A percentile compares a stretch with the other conserved stretches of the same genome.
phyloP scores from a whole-genome alignment of 2,797 vertebrate genomes.

The Zalophus californianus region DNA sequence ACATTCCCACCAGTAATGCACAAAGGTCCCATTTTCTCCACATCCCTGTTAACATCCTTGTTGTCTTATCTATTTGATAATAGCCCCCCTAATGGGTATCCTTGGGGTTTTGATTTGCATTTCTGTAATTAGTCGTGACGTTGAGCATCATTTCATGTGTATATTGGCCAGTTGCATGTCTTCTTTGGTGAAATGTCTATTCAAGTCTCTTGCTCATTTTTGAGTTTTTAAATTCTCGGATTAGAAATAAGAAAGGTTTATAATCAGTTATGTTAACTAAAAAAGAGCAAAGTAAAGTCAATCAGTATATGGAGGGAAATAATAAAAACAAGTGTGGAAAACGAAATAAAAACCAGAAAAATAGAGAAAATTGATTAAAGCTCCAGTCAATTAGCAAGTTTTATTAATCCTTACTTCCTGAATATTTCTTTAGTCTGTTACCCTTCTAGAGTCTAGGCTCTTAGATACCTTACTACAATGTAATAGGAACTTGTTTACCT shows the following conservation, averaged over 20 bases:
- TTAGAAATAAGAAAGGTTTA: constrained; percentile 9
- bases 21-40: not conserved
- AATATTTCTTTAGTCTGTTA: not conserved
- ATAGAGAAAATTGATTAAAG: not conserved
- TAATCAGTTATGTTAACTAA: not conserved
- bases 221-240: not conserved
- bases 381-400: not conserved
- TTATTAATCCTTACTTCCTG: not conserved
- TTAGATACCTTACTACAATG: not conserved
- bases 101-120: not conserved
- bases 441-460: not conserved
- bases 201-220: not conserved
- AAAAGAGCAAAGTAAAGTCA: not conserved
- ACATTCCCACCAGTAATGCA: not conserved
- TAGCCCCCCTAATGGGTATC: not conserved
- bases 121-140: not conserved
- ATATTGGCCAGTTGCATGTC: not conserved
- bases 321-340: not conserved
- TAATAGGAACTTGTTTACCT: not conserved
- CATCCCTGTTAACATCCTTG: not conserved
- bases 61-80: not conserved
- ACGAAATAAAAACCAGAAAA: not conserved
- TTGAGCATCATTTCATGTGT: not conserved
- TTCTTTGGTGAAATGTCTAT: not conserved
- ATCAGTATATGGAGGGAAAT: not conserved